A percentile compares a stretch with the other conserved stretches of the same genome.
Conservation (phyloP, 2,888 invertebrate species). For the Boloria euphrosyne region DNA sequence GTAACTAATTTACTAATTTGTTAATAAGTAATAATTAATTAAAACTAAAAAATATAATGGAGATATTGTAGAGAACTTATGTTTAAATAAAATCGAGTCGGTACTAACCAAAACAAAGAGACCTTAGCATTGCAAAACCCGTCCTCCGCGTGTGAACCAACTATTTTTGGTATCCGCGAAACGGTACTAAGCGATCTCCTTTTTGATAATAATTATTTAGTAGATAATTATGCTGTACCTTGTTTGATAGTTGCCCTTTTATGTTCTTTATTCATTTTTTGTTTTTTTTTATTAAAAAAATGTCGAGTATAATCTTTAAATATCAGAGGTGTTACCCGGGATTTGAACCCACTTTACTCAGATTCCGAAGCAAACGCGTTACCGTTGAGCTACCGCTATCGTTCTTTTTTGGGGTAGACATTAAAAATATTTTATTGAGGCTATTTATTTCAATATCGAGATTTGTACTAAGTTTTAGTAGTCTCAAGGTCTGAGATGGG, state of each 20-base stretch:
- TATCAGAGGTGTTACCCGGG: too few relatives aligned
- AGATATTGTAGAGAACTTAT: not conserved
- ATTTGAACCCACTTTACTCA: too few relatives aligned
- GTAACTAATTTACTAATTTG: too few relatives aligned
- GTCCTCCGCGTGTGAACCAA: not conserved
- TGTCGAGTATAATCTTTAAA: too few relatives aligned
- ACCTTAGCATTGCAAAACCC: not conserved
- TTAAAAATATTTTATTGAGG: too few relatives aligned
- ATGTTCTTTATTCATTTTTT: not conserved
- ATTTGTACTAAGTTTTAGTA: too few relatives aligned
- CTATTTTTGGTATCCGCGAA: conserved; percentile 5
- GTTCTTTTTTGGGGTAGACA: too few relatives aligned
- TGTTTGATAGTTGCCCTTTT: not conserved
- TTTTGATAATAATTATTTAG: conserved; percentile 16
- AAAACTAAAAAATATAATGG: not conserved
- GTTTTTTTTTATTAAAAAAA: not conserved
- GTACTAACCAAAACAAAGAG: not conserved
- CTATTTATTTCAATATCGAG: too few relatives aligned
- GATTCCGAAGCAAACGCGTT: too few relatives aligned
- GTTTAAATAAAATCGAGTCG: not conserved
- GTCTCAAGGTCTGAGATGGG: too few relatives aligned
- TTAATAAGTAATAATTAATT: too few relatives aligned
- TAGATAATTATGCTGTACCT: not conserved
- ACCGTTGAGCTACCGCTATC: too few relatives aligned
- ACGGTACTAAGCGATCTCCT: conserved; percentile 16